These are phyloP conservation scores for Coremacera marginata DNA, from an alignment of 2,888 invertebrate genomes.

Conservation along the genomic window DNA sequence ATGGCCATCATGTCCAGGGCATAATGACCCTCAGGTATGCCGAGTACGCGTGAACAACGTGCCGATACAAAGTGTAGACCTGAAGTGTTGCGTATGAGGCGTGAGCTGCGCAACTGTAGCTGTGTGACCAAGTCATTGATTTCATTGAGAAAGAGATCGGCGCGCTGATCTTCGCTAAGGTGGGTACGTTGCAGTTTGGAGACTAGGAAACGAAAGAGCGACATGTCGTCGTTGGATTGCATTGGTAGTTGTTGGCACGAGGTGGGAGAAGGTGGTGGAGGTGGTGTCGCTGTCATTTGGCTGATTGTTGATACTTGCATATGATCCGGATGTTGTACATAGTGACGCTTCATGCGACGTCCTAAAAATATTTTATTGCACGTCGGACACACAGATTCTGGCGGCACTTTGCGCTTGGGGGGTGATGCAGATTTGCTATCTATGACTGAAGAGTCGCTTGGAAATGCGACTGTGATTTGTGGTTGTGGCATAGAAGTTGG, in stretches of 20 bases:
- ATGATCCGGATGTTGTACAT: slow-evolving; percentile 64
- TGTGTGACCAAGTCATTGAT: slow-evolving; percentile 66
- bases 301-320: slow-evolving; percentile 46
- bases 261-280: slow-evolving; percentile 12
- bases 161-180: slow-evolving; percentile 64
- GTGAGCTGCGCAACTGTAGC: slow-evolving; percentile 63
- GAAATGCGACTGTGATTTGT: neutral
- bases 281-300: neutral
- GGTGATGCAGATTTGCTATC: slow-evolving; percentile 4
- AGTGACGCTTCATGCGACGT: slow-evolving; percentile 63
- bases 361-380: slow-evolving; percentile 68
- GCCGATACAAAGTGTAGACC: slow-evolving; percentile 65
- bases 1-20: slow-evolving; percentile 65
- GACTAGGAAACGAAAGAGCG: slow-evolving; percentile 62
- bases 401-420: slow-evolving; percentile 55
- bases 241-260: slow-evolving; percentile 15
- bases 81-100: slow-evolving; percentile 65
- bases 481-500: slow-evolving; percentile 11
- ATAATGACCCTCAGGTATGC: slow-evolving; percentile 68
- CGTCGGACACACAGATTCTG: slow-evolving; percentile 62
- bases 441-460: neutral
- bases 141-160: slow-evolving; percentile 64
- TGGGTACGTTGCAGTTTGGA: slow-evolving; percentile 61
- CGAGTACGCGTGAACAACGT: slow-evolving; percentile 61
- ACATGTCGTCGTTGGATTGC: slow-evolving; percentile 49